Evolutionary conservation across 2,888 invertebrate species (phyloP).

Genomic region (Phasia obesa): DNA sequence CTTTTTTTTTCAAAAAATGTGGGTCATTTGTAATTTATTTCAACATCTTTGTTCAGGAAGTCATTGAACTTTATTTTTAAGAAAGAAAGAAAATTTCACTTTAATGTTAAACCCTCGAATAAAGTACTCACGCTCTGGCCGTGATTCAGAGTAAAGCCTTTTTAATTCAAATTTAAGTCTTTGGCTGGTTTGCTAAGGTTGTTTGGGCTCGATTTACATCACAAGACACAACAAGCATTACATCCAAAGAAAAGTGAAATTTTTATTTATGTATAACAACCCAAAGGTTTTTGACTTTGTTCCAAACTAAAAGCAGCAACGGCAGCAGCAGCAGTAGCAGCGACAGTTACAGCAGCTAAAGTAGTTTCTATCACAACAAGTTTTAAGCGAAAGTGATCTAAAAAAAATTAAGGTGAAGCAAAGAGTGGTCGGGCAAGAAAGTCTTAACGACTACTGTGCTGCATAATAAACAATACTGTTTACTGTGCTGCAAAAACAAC

Average conservation of each 20-base stretch:
- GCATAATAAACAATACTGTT: slow-evolving; percentile 31
- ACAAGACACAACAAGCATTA: slow-evolving; percentile 30
- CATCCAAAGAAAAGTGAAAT: slow-evolving; percentile 69
- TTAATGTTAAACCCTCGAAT: slow-evolving; percentile 29
- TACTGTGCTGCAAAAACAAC: too few species aligned
- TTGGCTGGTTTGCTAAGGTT: not conserved
- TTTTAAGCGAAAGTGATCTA: slow-evolving; percentile 62
- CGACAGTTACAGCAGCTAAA: slow-evolving; percentile 9
- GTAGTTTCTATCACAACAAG: slow-evolving; percentile 48
- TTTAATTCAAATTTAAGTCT: slow-evolving; percentile 16
- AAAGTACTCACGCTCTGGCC: not conserved
- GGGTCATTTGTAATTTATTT: slow-evolving; percentile 52
- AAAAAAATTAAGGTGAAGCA: not conserved
- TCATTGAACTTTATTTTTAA: slow-evolving; percentile 25
- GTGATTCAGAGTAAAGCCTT: slow-evolving; percentile 9
- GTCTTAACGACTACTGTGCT: slow-evolving; percentile 10
- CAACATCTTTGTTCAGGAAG: slow-evolving; percentile 26
- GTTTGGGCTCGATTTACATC: slow-evolving; percentile 42
- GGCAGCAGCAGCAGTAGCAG: not conserved
- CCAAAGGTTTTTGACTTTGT: slow-evolving; percentile 70
- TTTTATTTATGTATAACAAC: slow-evolving; percentile 59
- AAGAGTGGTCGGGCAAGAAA: not conserved
- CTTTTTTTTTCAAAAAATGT: not conserved
- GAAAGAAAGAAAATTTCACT: slow-evolving; percentile 42
- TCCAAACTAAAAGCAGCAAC: slow-evolving; percentile 3